These are phyloP conservation scores for Chrysolina haemoptera DNA, from an alignment of 2,888 invertebrate species.

Conservation along the genomic window DNA sequence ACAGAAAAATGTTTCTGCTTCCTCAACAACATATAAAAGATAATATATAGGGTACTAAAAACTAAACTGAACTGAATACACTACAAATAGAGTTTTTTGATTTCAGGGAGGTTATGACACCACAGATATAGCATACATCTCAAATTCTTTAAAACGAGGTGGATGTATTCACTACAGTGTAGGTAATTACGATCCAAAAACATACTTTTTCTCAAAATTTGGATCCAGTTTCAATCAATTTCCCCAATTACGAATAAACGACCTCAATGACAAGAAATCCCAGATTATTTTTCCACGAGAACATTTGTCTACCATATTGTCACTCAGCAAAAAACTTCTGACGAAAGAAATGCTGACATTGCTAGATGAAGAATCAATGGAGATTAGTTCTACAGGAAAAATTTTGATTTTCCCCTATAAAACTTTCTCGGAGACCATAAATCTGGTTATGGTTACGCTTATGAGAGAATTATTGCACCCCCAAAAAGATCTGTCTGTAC, in stretches of 20 bases:
- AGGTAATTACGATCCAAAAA: constrained; percentile 79
- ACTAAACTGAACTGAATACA: too few species aligned
- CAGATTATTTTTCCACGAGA: constrained; percentile 80
- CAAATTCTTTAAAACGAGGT: constrained; percentile 58
- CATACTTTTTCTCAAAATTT: constrained; percentile 91
- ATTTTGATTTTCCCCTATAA: constrained; percentile 89
- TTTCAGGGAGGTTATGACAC: constrained; percentile 61
- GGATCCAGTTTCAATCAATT: constrained; percentile 95
- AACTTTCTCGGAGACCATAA: constrained; percentile 95
- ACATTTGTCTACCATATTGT: constrained; percentile 85
- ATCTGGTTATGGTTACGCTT: constrained; percentile 92
- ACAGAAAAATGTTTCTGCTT: too few species aligned
- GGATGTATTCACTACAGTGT: constrained; percentile 56
- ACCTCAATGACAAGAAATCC: constrained; percentile 77
- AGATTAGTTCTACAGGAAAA: constrained; percentile 82
- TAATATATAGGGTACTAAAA: too few species aligned
- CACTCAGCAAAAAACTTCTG: constrained; percentile 86
- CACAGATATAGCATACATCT: constrained; percentile 60
- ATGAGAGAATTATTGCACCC: constrained; percentile 91
- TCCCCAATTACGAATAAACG: constrained; percentile 85
- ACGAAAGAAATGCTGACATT: constrained; percentile 84
- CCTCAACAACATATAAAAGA: too few species aligned
- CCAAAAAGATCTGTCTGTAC: constrained; percentile 89
- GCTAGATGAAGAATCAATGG: constrained; percentile 88
- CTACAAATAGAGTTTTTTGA: too few species aligned